These are phyloP conservation scores for Drosophila hamatofila DNA, from an alignment of 2,888 invertebrate genomes.

Conservation along the genomic window DNA sequence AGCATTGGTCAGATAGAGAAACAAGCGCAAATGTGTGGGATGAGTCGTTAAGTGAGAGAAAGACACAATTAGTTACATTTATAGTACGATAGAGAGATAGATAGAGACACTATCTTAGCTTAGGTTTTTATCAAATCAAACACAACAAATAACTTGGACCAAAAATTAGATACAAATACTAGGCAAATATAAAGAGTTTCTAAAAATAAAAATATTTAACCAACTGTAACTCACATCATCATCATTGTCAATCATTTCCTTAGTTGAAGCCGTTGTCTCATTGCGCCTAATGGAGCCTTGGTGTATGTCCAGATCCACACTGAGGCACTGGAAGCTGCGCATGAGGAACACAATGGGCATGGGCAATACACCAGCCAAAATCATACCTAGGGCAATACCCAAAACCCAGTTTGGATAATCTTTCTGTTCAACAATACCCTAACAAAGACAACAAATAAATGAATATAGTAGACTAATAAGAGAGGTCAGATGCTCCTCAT, in stretches of 20 bases:
- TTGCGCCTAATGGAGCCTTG: conserved; percentile 96
- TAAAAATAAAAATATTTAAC: neutral
- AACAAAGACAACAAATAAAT: conserved; percentile 14
- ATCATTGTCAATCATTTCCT: conserved; percentile 97
- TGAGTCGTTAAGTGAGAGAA: conserved; percentile 68
- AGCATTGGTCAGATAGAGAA: conserved; percentile 50
- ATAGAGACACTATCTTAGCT: conserved; percentile 53
- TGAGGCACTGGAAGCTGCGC: conserved; percentile 94
- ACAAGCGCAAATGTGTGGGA: conserved; percentile 64
- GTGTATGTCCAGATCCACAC: conserved; percentile 95
- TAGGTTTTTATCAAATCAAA: conserved; percentile 45
- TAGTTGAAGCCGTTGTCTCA: conserved; percentile 96
- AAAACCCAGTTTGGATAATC: conserved; percentile 94
- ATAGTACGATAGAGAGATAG: conserved; percentile 36
- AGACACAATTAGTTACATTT: conserved; percentile 78
- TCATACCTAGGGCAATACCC: conserved; percentile 90
- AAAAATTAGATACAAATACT: conserved; percentile 20
- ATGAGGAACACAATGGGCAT: conserved; percentile 94
- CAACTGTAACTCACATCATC: conserved; percentile 89
- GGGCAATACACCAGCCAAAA: conserved; percentile 92
- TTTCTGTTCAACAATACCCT: conserved; percentile 90
- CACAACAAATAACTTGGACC: conserved; percentile 51
- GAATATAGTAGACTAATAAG: too few relatives aligned
- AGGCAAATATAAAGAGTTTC: conserved; percentile 16
- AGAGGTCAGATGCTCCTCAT: conserved; percentile 45